Base-by-base conservation (phyloP, 92 coral and sea anemone genomes). In the Epizoanthus fatuus region DNA sequence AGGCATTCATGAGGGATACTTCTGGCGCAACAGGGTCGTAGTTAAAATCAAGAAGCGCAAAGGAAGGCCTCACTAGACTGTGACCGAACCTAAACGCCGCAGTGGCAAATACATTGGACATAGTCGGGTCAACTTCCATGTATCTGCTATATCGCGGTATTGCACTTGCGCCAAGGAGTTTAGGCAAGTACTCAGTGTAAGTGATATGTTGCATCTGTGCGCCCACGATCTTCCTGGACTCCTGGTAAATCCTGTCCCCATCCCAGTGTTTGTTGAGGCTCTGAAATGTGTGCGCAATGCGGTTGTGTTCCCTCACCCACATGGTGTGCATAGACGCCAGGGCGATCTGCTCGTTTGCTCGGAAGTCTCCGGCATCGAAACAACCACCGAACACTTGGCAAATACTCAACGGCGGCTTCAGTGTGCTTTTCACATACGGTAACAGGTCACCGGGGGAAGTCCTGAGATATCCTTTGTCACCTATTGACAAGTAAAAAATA, bases 81-180 rank as follows among this genome's bases (percentile, higher is more conserved):
- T 97, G 99, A 40, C 99, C 97, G 56, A 92, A 94, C 11, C 99
- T 89, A 75, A 95, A 97, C 47, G 99, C 99, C 25, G 99, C 94
- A 25, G 99, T 59, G 14, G 99, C 98, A 72, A 97, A 97, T 22
- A 81, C 96, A 58, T 97, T 97, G 49, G 91, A 66, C 40, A 97
- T 74, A 0, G 98, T 92, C 14, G 99, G 97, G 49, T 97, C 92
- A 14, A 86, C 93, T 40, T 86, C 92, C 13, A 72, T 80, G 96
- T 97, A 95, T 5, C 98, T 98, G 51, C 22, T 74, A 79, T 97
- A 97, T 1, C 73, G 72, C 25, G 96, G 95, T 37, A 95, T 52
- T 19, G 89, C 91, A 53, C 86, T 72, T 7, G 73, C 40, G 6
- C 99, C 99, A 19, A 97, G 92, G 3, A 97, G 79, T 70, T 97